These are phyloP conservation scores for Thaleichthys pacificus DNA, from an alignment of 2,797 vertebrate species.

Conservation along the genomic window DNA sequence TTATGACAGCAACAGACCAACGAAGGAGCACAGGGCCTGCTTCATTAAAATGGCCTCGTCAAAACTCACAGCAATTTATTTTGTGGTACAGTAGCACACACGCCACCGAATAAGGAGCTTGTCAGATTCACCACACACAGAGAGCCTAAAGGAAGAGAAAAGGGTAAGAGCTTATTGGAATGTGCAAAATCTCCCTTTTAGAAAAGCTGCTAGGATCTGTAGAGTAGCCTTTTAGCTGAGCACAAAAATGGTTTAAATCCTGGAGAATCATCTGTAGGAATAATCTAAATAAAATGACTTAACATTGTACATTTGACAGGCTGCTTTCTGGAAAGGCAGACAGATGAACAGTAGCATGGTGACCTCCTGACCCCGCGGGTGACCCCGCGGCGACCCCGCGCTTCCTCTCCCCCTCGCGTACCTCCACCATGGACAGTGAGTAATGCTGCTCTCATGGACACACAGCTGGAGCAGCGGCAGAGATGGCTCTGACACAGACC, in stretches of 20 bases:
- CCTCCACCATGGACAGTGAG: not conserved
- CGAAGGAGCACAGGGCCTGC: constrained; percentile 36
- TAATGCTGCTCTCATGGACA: not conserved
- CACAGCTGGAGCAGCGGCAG: not conserved
- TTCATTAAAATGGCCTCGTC: constrained; percentile 18
- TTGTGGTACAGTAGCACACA: constrained; percentile 16
- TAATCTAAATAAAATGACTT: not conserved
- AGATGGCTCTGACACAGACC: not conserved
- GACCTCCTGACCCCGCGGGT: not conserved
- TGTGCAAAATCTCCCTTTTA: too few species aligned
- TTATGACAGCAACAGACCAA: constrained; percentile 44
- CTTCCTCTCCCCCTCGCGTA: not conserved
- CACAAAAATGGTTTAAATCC: not conserved
- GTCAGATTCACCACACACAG: not conserved
- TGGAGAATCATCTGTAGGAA: not conserved
- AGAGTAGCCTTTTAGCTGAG: not conserved
- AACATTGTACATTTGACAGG: not conserved
- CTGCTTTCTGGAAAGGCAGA: not conserved
- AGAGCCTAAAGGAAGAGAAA: constrained; percentile 10
- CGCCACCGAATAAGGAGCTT: constrained; percentile 5
- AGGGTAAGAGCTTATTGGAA: too few species aligned
- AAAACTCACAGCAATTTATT: not conserved
- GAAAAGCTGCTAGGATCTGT: constrained; percentile 1
- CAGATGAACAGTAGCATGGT: not conserved
- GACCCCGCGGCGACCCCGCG: not conserved